phyloP scores from a whole-genome alignment of 2,888 invertebrate genomes.

The Odontocerum albicorne region DNA sequence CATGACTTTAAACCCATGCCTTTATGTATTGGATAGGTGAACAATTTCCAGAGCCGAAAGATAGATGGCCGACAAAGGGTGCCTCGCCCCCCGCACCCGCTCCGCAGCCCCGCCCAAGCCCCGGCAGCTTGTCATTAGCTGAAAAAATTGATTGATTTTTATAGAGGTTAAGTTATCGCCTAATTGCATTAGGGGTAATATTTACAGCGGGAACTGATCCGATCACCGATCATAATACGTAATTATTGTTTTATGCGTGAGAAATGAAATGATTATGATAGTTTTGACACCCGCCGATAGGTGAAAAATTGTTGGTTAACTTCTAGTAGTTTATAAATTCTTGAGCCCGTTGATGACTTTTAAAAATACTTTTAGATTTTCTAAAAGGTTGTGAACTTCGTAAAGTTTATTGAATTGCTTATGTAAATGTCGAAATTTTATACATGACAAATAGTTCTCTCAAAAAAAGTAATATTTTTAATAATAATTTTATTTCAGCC shows the following conservation, averaged over 20 bases:
- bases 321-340: no score
- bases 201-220: slow-evolving; percentile 16
- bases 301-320: no score
- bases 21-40: slow-evolving; percentile 16
- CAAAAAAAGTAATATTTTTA: no score
- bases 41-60: slow-evolving; percentile 33
- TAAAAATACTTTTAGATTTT: no score
- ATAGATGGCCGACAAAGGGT: slow-evolving; percentile 37
- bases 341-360: no score
- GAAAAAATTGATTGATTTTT: slow-evolving; percentile 35
- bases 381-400: no score
- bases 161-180: slow-evolving; percentile 23
- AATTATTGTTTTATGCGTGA: slow-evolving; percentile 9
- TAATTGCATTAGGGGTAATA: slow-evolving; percentile 22
- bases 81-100: slow-evolving; percentile 25
- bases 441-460: no score
- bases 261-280: slow-evolving; percentile 12
- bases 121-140: slow-evolving; percentile 33
- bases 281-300: background rate
- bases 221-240: no score
- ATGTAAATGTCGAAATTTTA: no score
- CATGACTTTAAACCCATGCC: slow-evolving; percentile 6
- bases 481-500: no score
- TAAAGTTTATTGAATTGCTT: no score
- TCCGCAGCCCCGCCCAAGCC: slow-evolving; percentile 8